Conservation (phyloP, 2,113 vertebrate species). For the Mormyrus iriodes region DNA sequence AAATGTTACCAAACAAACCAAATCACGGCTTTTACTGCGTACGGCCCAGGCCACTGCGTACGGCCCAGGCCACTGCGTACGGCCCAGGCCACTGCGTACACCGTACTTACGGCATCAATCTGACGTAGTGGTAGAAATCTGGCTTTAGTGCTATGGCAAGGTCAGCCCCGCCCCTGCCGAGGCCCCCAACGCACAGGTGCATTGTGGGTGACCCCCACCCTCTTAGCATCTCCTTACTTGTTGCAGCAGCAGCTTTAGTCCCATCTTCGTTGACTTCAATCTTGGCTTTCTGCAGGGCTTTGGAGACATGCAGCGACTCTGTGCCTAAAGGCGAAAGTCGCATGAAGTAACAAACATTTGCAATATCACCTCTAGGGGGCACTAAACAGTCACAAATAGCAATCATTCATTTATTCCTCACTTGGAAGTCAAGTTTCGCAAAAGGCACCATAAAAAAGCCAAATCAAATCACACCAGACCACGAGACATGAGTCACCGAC, state of each 20-base stretch:
- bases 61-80: background rate
- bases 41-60: background rate
- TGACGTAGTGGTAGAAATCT: background rate
- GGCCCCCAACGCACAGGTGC: background rate
- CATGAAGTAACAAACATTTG: background rate
- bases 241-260: constrained; percentile 87
- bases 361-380: constrained; percentile 32
- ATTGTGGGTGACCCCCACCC: background rate
- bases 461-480: background rate
- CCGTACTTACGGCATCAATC: background rate
- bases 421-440: background rate
- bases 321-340: constrained; percentile 53
- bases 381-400: background rate
- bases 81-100: background rate
- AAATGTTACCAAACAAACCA: background rate
- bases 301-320: constrained; percentile 75
- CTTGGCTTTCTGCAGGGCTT: constrained; percentile 86
- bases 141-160: background rate
- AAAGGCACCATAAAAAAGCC: background rate
- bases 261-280: constrained; percentile 91
- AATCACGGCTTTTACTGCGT: background rate
- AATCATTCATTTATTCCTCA: background rate
- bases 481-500: background rate
- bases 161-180: background rate
- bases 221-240: constrained; percentile 62